phyloP scores from a whole-genome alignment of 2,888 invertebrate genomes.

The Agonopterix heracliana region DNA sequence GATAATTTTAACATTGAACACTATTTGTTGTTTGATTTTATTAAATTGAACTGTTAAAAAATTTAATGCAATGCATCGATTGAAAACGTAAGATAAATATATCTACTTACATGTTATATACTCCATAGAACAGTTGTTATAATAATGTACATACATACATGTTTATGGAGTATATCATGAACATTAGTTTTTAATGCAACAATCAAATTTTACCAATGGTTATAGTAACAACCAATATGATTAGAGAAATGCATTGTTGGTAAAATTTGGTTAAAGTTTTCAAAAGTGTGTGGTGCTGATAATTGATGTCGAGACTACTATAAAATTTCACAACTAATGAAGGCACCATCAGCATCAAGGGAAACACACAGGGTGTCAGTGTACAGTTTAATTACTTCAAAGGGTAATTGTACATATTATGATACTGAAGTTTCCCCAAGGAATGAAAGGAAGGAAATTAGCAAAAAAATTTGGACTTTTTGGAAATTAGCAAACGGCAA shows the following conservation, averaged over 20 bases:
- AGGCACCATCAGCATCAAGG: no score
- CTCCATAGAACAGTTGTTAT: conserved; percentile 34
- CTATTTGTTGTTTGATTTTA: conserved; percentile 70
- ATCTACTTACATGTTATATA: conserved; percentile 56
- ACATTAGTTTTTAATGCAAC: conserved; percentile 34
- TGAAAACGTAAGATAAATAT: conserved; percentile 72
- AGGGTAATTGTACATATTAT: no score
- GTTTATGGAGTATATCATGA: conserved; percentile 39
- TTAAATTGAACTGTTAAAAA: conserved; percentile 70
- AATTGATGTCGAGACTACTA: conserved; percentile 10
- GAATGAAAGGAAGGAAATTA: no score
- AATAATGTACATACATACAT: conserved; percentile 25
- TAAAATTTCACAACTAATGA: no score
- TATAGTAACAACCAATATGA: neutral
- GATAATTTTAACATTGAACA: conserved; percentile 44
- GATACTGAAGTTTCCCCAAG: no score
- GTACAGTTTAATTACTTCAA: no score
- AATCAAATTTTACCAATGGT: conserved; percentile 41
- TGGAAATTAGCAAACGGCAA: no score
- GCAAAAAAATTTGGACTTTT: no score
- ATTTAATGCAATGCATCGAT: conserved; percentile 73
- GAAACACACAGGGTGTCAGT: no score
- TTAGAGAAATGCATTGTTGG: conserved; percentile 19
- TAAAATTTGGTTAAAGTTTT: conserved; percentile 45
- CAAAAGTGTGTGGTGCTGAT: conserved; percentile 29